Percentiles rank a stretch among this genome's conserved stretches.
These are phyloP conservation scores for Monodelphis domestica DNA, from an alignment of 2,797 vertebrate species.

Conservation along the genomic window DNA sequence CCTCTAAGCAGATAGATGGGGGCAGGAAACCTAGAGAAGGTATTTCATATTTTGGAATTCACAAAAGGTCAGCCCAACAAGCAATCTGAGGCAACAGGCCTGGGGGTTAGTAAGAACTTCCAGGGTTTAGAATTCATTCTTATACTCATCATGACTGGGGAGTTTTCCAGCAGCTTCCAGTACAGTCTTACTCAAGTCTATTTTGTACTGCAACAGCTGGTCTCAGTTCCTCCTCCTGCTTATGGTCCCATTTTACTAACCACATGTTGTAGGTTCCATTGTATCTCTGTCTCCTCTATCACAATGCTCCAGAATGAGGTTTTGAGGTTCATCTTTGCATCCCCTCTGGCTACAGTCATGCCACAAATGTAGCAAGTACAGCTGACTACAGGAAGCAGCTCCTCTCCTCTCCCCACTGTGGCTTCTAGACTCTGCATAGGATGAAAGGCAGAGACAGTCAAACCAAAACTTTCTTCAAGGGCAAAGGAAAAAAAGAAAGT, in stretches of 20 bases:
- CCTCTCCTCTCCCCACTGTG: background rate
- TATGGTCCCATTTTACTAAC: background rate
- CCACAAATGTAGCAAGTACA: background rate
- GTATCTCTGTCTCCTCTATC: background rate
- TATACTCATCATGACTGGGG: background rate
- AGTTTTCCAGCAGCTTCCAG: background rate
- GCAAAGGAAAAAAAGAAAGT: background rate
- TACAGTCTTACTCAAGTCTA: background rate
- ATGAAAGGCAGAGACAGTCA: background rate
- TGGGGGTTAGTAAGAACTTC: background rate
- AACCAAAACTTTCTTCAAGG: background rate
- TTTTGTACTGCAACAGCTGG: background rate
- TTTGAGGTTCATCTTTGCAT: too few relatives aligned
- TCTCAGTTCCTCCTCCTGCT: too few relatives aligned
- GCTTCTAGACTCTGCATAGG: background rate
- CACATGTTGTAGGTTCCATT: background rate
- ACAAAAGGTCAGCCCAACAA: background rate
- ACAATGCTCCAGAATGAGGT: background rate
- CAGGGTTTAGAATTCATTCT: background rate
- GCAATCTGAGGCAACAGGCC: background rate
- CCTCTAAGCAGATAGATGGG: background rate
- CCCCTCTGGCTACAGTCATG: background rate
- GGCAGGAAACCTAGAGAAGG: background rate
- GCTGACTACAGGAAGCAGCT: background rate
- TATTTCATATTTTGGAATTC: background rate